phyloP scores from a whole-genome alignment of 2,888 invertebrate genomes.

The Amphipyra berbera region DNA sequence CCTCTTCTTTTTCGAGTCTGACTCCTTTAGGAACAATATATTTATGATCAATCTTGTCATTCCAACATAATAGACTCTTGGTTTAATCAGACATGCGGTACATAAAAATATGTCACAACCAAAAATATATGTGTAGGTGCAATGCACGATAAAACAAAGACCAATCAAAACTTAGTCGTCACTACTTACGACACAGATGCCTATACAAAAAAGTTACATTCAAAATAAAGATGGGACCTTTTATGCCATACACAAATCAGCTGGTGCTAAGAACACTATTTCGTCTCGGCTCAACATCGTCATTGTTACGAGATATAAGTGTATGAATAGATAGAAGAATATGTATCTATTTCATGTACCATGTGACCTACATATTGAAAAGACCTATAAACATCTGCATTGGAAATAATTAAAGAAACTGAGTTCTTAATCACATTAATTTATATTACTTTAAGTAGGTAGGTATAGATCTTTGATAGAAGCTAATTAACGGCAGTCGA shows the following conservation, averaged over 20 bases:
- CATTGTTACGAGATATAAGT: conserved; percentile 40
- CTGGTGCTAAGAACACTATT: conserved; percentile 33
- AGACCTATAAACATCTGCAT: conserved; percentile 27
- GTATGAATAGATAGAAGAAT: conserved; percentile 12
- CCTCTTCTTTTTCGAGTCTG: no score
- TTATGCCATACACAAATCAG: conserved; percentile 40
- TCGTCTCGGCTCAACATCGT: conserved; percentile 28
- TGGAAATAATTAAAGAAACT: conserved; percentile 3
- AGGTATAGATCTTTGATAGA: conserved; percentile 3
- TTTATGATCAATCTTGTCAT: no score
- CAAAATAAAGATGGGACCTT: conserved; percentile 15
- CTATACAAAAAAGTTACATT: conserved; percentile 1
- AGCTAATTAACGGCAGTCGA: conserved; percentile 9
- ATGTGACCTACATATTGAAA: conserved; percentile 55
- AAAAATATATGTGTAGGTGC: no score
- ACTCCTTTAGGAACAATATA: no score
- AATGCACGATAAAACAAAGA: no score
- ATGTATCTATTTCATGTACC: conserved; percentile 25
- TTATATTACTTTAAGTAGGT: conserved; percentile 5
- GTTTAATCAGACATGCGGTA: no score
- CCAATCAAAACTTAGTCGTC: not conserved
- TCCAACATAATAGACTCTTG: no score
- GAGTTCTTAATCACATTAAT: conserved; percentile 1
- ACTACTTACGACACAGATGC: not conserved
- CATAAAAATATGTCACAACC: no score